These are phyloP conservation scores for Ascaphus truei DNA, from an alignment of 2,113 vertebrate genomes.

Conservation along the genomic window DNA sequence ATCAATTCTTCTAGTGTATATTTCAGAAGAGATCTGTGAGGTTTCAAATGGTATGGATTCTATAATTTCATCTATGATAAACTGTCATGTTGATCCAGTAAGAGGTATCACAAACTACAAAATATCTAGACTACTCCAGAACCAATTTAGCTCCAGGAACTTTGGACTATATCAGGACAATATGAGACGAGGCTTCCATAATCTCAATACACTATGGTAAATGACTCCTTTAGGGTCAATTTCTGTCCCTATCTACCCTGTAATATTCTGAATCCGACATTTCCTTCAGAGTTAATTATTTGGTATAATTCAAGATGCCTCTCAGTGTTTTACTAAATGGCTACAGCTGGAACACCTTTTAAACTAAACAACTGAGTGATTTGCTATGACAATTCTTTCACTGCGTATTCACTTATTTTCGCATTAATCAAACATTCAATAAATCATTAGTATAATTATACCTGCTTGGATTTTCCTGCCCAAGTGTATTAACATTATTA, in stretches of 20 bases:
- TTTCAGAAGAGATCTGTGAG: too few relatives aligned
- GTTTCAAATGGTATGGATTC: too few relatives aligned
- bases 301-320: slow-evolving; percentile 57
- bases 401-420: slow-evolving; percentile 68
- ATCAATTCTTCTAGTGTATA: too few relatives aligned
- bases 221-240: too few relatives aligned
- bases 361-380: slow-evolving; percentile 65
- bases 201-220: too few relatives aligned
- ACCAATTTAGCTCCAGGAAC: too few relatives aligned
- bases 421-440: slow-evolving; percentile 77
- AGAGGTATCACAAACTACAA: too few relatives aligned
- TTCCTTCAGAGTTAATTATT: slow-evolving; percentile 17
- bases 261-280: not conserved
- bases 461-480: slow-evolving; percentile 53
- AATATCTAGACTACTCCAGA: too few relatives aligned
- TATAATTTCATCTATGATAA: too few relatives aligned
- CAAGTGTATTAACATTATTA: slow-evolving; percentile 53
- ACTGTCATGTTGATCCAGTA: too few relatives aligned
- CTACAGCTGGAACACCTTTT: slow-evolving; percentile 59
- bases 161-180: too few relatives aligned
- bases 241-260: not conserved
- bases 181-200: too few relatives aligned
- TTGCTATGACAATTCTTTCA: slow-evolving; percentile 69
- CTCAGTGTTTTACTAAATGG: slow-evolving; percentile 63
- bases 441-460: slow-evolving; percentile 76